These are phyloP conservation scores for Pimpla rufipes DNA, from an alignment of 2,888 invertebrate species.

Conservation along the genomic window DNA sequence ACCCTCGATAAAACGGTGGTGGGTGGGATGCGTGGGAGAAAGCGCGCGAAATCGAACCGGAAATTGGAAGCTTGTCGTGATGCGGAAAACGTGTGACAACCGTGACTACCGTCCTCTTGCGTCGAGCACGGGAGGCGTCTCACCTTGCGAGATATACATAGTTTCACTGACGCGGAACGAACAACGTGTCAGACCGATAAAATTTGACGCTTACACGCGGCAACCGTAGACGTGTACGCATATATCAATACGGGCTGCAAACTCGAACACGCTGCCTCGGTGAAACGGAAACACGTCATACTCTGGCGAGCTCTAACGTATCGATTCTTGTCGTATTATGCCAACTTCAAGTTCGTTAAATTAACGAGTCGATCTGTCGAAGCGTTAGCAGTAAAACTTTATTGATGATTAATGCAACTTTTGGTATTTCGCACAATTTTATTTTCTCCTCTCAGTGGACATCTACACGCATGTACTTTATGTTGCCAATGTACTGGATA, in stretches of 20 bases:
- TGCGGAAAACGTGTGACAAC: slow-evolving; percentile 46
- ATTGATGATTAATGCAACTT: background rate
- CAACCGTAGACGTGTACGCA: background rate
- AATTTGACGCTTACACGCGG: slow-evolving; percentile 15
- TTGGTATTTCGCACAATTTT: background rate
- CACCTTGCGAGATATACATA: slow-evolving; percentile 15
- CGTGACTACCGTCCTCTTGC: slow-evolving; percentile 36
- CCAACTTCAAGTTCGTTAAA: background rate
- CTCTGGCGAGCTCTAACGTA: background rate
- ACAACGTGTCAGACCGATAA: slow-evolving; percentile 48
- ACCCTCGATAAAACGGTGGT: slow-evolving; percentile 14
- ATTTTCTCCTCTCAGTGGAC: background rate
- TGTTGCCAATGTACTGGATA: background rate
- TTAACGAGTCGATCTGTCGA: background rate
- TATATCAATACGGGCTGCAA: background rate
- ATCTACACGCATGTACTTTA: background rate
- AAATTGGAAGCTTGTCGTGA: slow-evolving; percentile 64
- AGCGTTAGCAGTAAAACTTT: too few species aligned
- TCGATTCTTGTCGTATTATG: background rate
- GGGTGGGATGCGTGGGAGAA: background rate
- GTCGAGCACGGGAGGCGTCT: slow-evolving; percentile 1
- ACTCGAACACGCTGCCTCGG: background rate
- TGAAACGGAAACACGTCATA: background rate
- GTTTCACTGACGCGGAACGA: slow-evolving; percentile 46
- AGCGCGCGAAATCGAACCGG: slow-evolving; percentile 60